These are phyloP conservation scores for Tympanuchus pallidicinctus DNA, from an alignment of 2,113 vertebrate genomes.

Conservation along the genomic window DNA sequence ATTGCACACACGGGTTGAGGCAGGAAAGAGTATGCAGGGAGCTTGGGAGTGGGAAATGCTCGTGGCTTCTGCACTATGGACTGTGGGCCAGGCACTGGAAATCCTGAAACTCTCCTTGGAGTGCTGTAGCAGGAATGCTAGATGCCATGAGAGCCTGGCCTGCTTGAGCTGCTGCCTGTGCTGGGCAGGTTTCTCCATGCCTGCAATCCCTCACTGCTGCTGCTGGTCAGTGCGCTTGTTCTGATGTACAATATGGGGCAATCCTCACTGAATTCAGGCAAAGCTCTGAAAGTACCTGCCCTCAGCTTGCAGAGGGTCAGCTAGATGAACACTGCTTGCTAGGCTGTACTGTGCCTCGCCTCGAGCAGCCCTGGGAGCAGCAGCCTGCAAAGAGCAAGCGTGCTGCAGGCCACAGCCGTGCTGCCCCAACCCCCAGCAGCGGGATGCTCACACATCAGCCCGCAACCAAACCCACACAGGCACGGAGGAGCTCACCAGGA, in stretches of 20 bases:
- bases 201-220: background rate
- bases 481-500: conserved; percentile 72
- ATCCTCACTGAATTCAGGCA: background rate
- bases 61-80: background rate
- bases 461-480: conserved; percentile 56
- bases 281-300: background rate
- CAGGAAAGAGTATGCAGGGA: background rate
- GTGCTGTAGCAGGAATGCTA: background rate
- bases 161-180: background rate
- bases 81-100: background rate
- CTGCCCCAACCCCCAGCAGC: background rate
- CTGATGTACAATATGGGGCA: background rate
- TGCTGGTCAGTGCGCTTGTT: background rate
- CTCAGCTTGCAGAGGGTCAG: background rate
- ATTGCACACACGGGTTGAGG: background rate
- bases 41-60: background rate
- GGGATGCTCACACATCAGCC: conserved; percentile 6
- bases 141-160: background rate
- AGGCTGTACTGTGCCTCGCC: background rate
- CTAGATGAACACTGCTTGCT: background rate
- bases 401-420: background rate
- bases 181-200: background rate
- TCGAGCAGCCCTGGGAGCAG: background rate
- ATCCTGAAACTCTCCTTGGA: background rate
- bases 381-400: background rate